Conservation (phyloP, 2,888 invertebrate genomes). For the Alviniconcha strummeri region DNA sequence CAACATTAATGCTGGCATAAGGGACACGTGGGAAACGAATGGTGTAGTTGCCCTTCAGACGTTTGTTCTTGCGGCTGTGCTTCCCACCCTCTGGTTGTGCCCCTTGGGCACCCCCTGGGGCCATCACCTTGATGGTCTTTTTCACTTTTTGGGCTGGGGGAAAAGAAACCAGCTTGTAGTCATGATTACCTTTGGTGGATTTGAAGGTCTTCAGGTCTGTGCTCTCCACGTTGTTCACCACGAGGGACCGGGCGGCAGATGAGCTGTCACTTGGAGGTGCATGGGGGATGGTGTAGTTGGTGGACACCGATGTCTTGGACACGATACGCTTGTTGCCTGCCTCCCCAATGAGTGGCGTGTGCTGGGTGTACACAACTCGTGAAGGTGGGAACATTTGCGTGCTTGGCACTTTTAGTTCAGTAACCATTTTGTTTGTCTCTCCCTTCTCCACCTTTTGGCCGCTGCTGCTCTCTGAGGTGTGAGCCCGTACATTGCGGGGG, state of each 20-base stretch:
- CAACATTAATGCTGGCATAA: constrained; percentile 56
- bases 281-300: constrained; percentile 57
- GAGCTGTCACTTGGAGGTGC: background rate
- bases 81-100: background rate
- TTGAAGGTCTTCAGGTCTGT: constrained; percentile 61
- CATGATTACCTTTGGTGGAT: constrained; percentile 59
- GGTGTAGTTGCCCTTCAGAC: constrained; percentile 44
- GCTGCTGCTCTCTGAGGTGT: background rate
- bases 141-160: constrained; percentile 36
- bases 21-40: constrained; percentile 61
- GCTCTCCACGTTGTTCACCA: constrained; percentile 62
- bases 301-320: constrained; percentile 62
- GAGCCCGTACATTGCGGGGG: background rate
- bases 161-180: constrained; percentile 43
- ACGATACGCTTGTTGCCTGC: constrained; percentile 48
- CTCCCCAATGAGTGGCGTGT: background rate
- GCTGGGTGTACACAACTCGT: background rate
- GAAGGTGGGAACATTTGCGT: constrained; percentile 6
- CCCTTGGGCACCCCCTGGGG: constrained; percentile 10
- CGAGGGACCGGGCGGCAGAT: constrained; percentile 40
- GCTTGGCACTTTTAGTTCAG: constrained; percentile 19
- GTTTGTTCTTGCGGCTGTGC: constrained; percentile 29
- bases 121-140: constrained; percentile 25
- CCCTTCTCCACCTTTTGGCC: background rate
- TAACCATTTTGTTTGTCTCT: background rate